These are phyloP conservation scores for Sinotaia quadrata DNA, from an alignment of 2,888 invertebrate genomes.

Conservation along the genomic window DNA sequence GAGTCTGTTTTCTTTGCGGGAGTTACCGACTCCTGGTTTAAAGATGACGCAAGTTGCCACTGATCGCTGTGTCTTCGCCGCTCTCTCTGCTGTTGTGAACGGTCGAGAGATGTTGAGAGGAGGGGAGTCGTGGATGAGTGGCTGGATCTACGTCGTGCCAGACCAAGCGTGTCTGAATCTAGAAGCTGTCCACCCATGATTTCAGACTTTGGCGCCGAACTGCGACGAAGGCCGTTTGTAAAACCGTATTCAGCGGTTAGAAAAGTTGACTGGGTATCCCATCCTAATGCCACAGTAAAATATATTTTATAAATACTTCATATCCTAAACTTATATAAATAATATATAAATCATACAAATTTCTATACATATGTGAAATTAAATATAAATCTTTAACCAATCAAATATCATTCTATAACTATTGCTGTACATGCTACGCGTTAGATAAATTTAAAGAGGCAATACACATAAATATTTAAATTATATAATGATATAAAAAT, in stretches of 20 bases:
- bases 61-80: background rate
- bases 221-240: constrained; percentile 6
- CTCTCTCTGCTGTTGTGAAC: background rate
- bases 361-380: too few relatives aligned
- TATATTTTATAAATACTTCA: too few relatives aligned
- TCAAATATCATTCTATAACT: too few relatives aligned
- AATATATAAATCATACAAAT: too few relatives aligned
- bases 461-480: too few relatives aligned
- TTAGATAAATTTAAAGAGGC: too few relatives aligned
- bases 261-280: too few relatives aligned
- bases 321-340: too few relatives aligned
- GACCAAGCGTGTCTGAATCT: constrained; percentile 15
- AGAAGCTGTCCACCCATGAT: constrained; percentile 1
- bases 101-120: background rate
- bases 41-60: background rate
- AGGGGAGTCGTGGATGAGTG: constrained; percentile 16
- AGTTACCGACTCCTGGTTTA: background rate
- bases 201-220: constrained; percentile 12
- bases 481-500: too few relatives aligned
- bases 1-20: background rate
- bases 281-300: too few relatives aligned
- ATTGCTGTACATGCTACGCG: too few relatives aligned
- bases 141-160: constrained; percentile 18
- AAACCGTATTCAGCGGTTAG: background rate
- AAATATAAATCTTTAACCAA: too few relatives aligned